A percentile compares a stretch with the other conserved stretches of the same genome.
These are phyloP conservation scores for Allygus modestus DNA, from an alignment of 2,888 invertebrate species.

Conservation along the genomic window DNA sequence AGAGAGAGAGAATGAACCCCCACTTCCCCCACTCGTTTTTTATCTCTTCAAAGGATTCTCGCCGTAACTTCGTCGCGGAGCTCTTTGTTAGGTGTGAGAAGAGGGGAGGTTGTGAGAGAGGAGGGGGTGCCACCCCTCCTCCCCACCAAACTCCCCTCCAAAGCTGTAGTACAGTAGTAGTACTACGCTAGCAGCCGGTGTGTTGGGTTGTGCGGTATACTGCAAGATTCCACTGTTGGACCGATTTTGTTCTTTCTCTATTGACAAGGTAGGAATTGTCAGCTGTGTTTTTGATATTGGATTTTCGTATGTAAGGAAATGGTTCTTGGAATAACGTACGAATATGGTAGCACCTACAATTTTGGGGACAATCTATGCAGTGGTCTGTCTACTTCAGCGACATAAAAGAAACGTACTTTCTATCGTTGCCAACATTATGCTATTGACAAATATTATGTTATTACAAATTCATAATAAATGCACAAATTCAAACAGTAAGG, in stretches of 20 bases:
- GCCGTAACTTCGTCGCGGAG: conserved; percentile 25
- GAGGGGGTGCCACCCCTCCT: conserved; percentile 2
- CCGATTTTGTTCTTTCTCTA: conserved; percentile 19
- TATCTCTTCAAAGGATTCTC: conserved; percentile 46
- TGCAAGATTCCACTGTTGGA: conserved; percentile 6
- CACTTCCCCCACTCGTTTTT: conserved; percentile 4
- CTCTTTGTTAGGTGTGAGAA: conserved; percentile 40
- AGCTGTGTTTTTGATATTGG: not conserved
- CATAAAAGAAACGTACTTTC: no score
- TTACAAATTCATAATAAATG: no score
- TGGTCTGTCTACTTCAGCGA: no score
- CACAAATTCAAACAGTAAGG: no score
- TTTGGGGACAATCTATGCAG: no score
- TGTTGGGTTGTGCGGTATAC: conserved; percentile 11
- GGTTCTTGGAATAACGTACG: no score
- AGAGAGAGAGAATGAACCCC: conserved; percentile 24
- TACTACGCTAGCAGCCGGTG: conserved; percentile 41
- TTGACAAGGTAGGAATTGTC: conserved; percentile 16
- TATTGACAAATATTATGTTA: no score
- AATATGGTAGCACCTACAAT: no score
- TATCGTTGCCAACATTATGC: no score
- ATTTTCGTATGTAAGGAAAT: no score
- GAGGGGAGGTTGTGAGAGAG: not conserved
- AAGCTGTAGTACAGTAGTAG: conserved; percentile 41
- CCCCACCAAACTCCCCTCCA: not conserved